Percentiles rank a stretch among this genome's conserved stretches.
Evolutionary conservation across 1,140 invertebrate genomes (phyloP).

Genomic region (Aphidius ervi): DNA sequence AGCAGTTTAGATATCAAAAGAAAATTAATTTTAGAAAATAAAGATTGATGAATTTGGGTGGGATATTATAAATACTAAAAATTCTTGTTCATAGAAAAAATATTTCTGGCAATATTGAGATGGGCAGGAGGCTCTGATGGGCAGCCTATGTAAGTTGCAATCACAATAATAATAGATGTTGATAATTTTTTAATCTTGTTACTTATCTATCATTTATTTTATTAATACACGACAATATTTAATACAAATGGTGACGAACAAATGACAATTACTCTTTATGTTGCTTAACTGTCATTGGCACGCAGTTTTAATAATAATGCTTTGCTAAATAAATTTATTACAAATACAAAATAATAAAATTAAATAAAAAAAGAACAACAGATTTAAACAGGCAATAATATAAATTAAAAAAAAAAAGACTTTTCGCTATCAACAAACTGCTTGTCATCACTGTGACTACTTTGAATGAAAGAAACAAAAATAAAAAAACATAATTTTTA

Average conservation of each 20-base stretch:
- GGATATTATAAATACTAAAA: slow-evolving; percentile 22
- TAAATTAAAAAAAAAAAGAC: slow-evolving; percentile 3
- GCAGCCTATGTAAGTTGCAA: slow-evolving; percentile 43
- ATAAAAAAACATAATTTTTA: slow-evolving; percentile 13
- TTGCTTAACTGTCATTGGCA: too few species aligned
- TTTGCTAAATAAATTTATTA: slow-evolving; percentile 26
- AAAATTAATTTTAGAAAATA: slow-evolving; percentile 22
- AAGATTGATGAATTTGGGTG: slow-evolving; percentile 27
- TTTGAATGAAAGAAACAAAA: slow-evolving; percentile 20
- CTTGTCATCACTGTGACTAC: slow-evolving; percentile 27
- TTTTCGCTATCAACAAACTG: slow-evolving; percentile 20
- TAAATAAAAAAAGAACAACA: neutral
- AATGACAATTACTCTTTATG: slow-evolving; percentile 8
- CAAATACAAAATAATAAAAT: neutral
- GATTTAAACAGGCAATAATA: neutral
- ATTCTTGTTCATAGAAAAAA: slow-evolving; percentile 47
- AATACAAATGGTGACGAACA: too few species aligned
- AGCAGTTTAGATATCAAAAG: slow-evolving; percentile 13
- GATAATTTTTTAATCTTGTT: slow-evolving; percentile 30
- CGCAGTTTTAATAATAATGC: neutral
- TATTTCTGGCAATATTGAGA: slow-evolving; percentile 46
- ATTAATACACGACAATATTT: slow-evolving; percentile 14
- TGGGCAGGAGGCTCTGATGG: slow-evolving; percentile 39
- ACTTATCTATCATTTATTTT: slow-evolving; percentile 27
- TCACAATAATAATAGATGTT: slow-evolving; percentile 26